Evolutionary conservation across 2,888 invertebrate genomes (phyloP).

Genomic region (Aradus depressus): DNA sequence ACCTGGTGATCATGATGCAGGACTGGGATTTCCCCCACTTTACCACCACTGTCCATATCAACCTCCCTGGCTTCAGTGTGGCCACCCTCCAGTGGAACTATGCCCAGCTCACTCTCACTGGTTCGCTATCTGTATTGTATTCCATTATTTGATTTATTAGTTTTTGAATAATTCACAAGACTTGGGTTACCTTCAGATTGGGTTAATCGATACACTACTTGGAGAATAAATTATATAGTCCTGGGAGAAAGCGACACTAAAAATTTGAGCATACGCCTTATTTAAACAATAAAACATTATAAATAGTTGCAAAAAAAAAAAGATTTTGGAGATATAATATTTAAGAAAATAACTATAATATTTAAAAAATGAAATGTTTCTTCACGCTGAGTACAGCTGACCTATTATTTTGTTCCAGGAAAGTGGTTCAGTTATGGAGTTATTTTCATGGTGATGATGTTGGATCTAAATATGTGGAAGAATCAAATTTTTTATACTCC

Average conservation of each 20-base stretch:
- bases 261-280: no score
- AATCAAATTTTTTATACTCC: slow-evolving; percentile 43
- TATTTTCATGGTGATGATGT: slow-evolving; percentile 41
- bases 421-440: slow-evolving; percentile 45
- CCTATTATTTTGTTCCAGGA: slow-evolving; percentile 37
- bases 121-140: slow-evolving; percentile 30
- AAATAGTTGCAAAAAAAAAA: not conserved
- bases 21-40: slow-evolving; percentile 46
- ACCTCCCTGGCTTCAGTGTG: slow-evolving; percentile 39
- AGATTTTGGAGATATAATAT: not conserved
- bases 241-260: no score
- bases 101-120: slow-evolving; percentile 39
- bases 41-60: slow-evolving; percentile 41
- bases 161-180: not conserved
- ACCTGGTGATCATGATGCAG: slow-evolving; percentile 42
- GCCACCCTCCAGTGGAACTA: slow-evolving; percentile 35
- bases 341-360: not conserved
- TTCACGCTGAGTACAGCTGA: no score
- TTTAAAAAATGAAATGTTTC: not conserved
- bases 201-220: no score
- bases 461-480: slow-evolving; percentile 45
- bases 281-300: no score
- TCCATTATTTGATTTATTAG: not conserved
- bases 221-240: no score
- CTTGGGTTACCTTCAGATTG: no score